Conservation (phyloP, 64 coral and sea anemone species). For the Acropora tenuis region DNA sequence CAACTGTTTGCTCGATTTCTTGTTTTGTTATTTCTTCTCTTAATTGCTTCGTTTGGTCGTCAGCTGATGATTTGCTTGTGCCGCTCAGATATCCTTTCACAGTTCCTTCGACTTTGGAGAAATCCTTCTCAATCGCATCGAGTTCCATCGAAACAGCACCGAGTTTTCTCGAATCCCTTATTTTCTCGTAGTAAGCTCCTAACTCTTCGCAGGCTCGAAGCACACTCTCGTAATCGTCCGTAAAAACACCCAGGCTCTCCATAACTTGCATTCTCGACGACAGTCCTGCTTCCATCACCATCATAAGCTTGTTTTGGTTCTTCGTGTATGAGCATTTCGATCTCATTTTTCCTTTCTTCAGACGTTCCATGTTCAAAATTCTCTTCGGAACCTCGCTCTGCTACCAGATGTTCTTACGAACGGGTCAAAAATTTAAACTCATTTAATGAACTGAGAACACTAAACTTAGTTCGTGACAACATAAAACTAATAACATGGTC, state of each 20-base stretch:
- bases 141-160: constrained; percentile 2
- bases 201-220: constrained; percentile 4
- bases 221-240: background rate
- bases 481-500: too few species aligned
- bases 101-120: background rate
- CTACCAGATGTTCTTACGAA: too few species aligned
- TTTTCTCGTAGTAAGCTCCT: constrained; percentile 20
- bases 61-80: background rate
- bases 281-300: constrained; percentile 25
- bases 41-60: background rate
- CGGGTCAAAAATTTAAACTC: too few species aligned
- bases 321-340: constrained; percentile 20
- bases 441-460: too few species aligned
- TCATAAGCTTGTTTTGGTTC: constrained; percentile 6
- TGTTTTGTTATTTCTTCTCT: constrained; percentile 6
- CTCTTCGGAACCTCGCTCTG: too few species aligned
- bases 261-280: constrained; percentile 17
- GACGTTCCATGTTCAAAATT: background rate
- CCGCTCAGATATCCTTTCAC: constrained; percentile 20
- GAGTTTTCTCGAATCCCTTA: background rate
- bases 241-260: constrained; percentile 23
- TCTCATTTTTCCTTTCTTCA: constrained; percentile 22
- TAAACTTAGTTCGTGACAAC: too few species aligned
- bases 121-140: constrained; percentile 7
- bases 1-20: constrained; percentile 7